These are phyloP conservation scores for Stenoptilia bipunctidactyla DNA, from an alignment of 2,888 invertebrate species.

Conservation along the genomic window DNA sequence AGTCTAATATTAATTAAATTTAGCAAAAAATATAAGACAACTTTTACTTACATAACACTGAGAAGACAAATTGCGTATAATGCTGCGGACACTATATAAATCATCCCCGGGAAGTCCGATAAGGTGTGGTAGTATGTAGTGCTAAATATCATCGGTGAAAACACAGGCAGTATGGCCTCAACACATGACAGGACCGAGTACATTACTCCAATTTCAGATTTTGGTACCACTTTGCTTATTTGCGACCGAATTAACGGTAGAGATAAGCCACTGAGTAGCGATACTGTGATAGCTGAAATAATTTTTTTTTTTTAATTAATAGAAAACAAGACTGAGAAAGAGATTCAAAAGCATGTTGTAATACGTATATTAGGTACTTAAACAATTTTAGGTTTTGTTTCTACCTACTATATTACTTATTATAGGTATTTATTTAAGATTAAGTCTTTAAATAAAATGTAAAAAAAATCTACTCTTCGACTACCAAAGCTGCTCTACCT, in stretches of 20 bases:
- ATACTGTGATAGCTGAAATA: not conserved
- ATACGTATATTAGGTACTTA: no score
- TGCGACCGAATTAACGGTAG: slow-evolving; percentile 14
- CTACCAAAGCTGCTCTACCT: no score
- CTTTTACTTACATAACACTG: not conserved
- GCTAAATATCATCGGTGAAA: slow-evolving; percentile 13
- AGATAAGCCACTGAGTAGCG: slow-evolving; percentile 9
- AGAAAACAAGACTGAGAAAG: no score
- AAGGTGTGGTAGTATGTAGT: slow-evolving; percentile 11
- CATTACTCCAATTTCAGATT: slow-evolving; percentile 11
- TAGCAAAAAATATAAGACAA: not conserved
- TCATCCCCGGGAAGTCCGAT: slow-evolving; percentile 10
- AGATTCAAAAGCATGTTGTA: no score
- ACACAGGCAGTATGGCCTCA: slow-evolving; percentile 12
- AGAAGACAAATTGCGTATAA: slow-evolving; percentile 10
- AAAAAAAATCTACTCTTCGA: no score
- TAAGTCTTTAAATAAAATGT: no score
- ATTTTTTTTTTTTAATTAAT: no score
- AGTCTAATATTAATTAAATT: no score
- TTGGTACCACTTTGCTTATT: slow-evolving; percentile 13
- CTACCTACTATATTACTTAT: no score
- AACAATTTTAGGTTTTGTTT: no score
- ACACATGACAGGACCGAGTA: slow-evolving; percentile 12
- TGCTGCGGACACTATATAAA: slow-evolving; percentile 12
- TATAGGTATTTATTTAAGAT: no score